phyloP scores from a whole-genome alignment of 92 coral and sea anemone species.

The Pocillopora meandrina region DNA sequence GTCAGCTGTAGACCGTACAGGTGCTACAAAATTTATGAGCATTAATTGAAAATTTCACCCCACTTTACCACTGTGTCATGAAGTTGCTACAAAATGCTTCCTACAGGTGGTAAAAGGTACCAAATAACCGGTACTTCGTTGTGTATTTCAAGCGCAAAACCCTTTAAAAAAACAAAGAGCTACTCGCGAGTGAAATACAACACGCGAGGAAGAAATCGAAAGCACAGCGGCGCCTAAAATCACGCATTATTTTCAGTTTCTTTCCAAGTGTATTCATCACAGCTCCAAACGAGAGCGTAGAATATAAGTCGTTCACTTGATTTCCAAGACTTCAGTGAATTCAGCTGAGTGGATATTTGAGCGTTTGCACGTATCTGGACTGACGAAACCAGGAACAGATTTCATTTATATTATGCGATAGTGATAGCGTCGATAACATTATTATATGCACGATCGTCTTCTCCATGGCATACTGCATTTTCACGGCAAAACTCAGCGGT shows the following conservation, averaged over 20 bases:
- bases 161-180: too few relatives aligned
- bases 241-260: background rate
- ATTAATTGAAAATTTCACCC: background rate
- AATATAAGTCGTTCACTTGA: background rate
- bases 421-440: background rate
- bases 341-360: background rate
- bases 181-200: background rate
- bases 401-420: background rate
- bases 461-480: background rate
- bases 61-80: background rate
- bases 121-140: background rate
- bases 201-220: background rate
- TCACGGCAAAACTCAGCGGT: background rate
- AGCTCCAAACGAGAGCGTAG: background rate
- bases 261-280: background rate
- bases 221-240: slow-evolving; percentile 5
- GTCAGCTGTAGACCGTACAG: background rate
- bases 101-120: background rate
- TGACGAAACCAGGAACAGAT: background rate
- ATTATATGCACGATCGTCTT: background rate
- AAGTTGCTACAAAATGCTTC: background rate
- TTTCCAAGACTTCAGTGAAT: slow-evolving; percentile 14
- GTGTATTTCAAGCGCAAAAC: background rate
- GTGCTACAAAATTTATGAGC: background rate
- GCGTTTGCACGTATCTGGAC: background rate